Base-by-base conservation (phyloP, 2,797 vertebrate species). In the Sebastiscus albofasciatus region DNA sequence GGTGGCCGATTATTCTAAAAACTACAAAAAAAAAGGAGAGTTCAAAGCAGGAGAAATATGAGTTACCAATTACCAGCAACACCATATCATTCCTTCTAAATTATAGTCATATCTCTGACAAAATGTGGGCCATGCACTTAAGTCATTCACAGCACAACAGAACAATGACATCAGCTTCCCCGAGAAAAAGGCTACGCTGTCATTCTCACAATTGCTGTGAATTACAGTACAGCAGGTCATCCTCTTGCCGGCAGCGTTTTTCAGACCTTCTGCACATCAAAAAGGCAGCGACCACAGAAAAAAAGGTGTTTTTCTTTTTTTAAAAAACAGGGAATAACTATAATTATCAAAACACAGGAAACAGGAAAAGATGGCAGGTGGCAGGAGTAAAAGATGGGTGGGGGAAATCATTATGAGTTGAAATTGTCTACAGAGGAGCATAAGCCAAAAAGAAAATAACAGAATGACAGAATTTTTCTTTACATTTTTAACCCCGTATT, bases 201-300 rank as follows among this genome's bases (percentile, higher is more conserved):
- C 79, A 83, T 86, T 82, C 77, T 76, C 76, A 76, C 80, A 90
- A 86, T 80, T 82, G 85, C 88, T 78, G 84, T 76, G 79, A 89
- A 87, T 91, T 88, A 88, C 59, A 82, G 85, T 14, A 39, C 66
- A 34, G 65, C 39, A 84, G 86, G 79, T 84, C 84, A 65, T 80
- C 36, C 20, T 60, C 67, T 75, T 74, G 72, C 76, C 1, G 7
- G 13, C 74, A 75, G 31, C n/a, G 26, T 80, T 87, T 79, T 62
- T 77, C 27, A 81, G 31, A 71, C 33, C n/a, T 64, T 31, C 60
- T 12, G 77, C 60, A 80, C 82, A 77, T 85, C 46, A 64, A 46
- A 64, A 46, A 72, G 62, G n/a, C 24, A 68, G 75, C 13, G 1
- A 80, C 36, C 42, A 24, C 8, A n/a, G 20, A 18, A 46, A 62